Base-by-base conservation (phyloP, 2,888 invertebrate species). In the Artemia sp. region DNA sequence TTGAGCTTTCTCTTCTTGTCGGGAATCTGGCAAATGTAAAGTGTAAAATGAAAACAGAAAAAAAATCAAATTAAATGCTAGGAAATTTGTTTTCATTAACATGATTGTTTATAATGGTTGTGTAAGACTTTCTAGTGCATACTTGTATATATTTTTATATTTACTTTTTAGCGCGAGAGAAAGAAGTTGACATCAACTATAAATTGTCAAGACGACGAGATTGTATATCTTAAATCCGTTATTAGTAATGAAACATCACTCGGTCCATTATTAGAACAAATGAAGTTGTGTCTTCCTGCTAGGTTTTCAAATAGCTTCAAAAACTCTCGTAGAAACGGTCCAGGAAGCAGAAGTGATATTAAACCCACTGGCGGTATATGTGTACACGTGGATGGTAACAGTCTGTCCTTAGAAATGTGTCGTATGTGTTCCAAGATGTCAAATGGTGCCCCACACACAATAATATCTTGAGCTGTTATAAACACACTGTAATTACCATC, bases 311-410 rank as follows among this genome's bases (percentile, higher is more conserved):
- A 19, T 12, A 71, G 69, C 52, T 70, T 71, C 51, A 69, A 71
- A 38, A 66, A 53, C 8, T 70, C 69, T 12, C n/a, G 19, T 51
- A 58, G 51, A 53, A 52, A 71, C 51, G 24, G 50, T 51, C 14
- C 53, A 51, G 51, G 14, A 24, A 12, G 67, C 19, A 12, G 38
- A 38, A 52, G 67, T 14, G 66, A 70, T 14, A 51, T 38, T 24
- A 70, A 69, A 66, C 68, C 68, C 6, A 69, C 69, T 12, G 71
- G 71, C n/a, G 71, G 71, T 8, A 53, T 71, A 19, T 71, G 71
- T 50, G 58, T 71, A 12, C 71, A 71, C 69, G 67, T 71, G 12
- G 71, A 71, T n/a, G 69, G 71, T 8, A 66, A 51, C 12, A 38
- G 66, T 6, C 24, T 70, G 7, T 71, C 71, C 2, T 51, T 71